phyloP scores from a whole-genome alignment of 1,140 invertebrate species.

The Reticulitermes speratus region DNA sequence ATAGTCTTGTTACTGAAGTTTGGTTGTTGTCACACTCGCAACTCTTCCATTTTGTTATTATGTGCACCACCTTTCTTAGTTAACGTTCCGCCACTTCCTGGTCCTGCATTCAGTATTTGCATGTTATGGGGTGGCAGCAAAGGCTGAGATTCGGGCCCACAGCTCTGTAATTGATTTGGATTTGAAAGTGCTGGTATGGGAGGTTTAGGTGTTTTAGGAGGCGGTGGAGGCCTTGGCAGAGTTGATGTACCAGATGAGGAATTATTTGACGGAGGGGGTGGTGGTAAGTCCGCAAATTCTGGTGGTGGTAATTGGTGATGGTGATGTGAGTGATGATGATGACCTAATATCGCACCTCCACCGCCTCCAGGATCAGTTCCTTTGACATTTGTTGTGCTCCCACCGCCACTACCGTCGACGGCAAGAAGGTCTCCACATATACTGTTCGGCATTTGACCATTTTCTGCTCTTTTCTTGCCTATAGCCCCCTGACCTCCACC shows the following conservation, averaged over 20 bases:
- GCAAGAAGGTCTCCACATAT: conserved; percentile 76
- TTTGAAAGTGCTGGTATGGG: background rate
- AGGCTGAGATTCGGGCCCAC: conserved; percentile 30
- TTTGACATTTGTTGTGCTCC: conserved; percentile 15
- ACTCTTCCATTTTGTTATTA: conserved; percentile 29
- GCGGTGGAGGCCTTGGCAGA: conserved; percentile 45
- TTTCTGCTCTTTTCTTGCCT: conserved; percentile 74
- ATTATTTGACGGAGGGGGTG: conserved; percentile 58
- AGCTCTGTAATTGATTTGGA: conserved; percentile 4
- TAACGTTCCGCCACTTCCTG: background rate
- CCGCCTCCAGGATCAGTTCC: conserved; percentile 14
- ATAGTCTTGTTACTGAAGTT: background rate
- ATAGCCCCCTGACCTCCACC: conserved; percentile 47
- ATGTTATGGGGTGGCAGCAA: conserved; percentile 29
- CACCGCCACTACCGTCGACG: conserved; percentile 54
- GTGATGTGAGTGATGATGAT: conserved; percentile 60
- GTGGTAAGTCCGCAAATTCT: conserved; percentile 71
- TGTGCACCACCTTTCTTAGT: conserved; percentile 24
- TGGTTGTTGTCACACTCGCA: conserved; percentile 31
- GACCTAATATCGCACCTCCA: background rate
- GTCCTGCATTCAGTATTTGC: conserved; percentile 26
- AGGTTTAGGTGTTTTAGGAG: conserved; percentile 67
- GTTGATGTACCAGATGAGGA: conserved; percentile 39
- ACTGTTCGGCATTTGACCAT: conserved; percentile 80
- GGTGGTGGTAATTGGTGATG: conserved; percentile 76